Percentiles rank a stretch among this genome's conserved stretches.
These are phyloP conservation scores for Chloebia gouldiae DNA, from an alignment of 2,113 vertebrate species.

Conservation along the genomic window DNA sequence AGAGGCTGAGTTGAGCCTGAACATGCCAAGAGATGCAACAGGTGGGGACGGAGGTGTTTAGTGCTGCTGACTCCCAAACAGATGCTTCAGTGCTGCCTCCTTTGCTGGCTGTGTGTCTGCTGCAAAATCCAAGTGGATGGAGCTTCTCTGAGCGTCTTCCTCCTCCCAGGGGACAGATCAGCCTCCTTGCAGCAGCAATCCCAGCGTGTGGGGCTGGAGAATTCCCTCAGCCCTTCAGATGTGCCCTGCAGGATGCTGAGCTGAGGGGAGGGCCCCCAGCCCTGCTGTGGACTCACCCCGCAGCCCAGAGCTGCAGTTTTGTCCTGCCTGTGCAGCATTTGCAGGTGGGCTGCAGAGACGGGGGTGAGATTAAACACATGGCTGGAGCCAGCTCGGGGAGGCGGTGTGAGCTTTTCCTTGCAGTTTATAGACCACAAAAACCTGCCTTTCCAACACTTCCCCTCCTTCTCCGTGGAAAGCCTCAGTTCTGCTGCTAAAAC, in stretches of 20 bases:
- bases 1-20: not conserved
- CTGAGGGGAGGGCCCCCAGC: not conserved
- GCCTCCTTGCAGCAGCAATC: too few species aligned
- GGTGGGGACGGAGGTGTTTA: not conserved
- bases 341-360: not conserved
- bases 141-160: rapidly evolving
- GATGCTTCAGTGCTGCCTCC: not conserved
- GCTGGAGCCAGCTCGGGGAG: not conserved
- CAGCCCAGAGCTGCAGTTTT: rapidly evolving
- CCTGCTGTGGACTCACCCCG: rapidly evolving
- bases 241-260: not conserved
- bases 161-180: not conserved
- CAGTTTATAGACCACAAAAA: not conserved
- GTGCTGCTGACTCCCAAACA: not conserved
- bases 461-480: rapidly evolving
- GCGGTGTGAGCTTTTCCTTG: not conserved
- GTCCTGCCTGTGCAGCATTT: not conserved
- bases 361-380: not conserved
- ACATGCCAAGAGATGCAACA: rapidly evolving
- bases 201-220: rapidly evolving
- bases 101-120: not conserved
- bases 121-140: not conserved
- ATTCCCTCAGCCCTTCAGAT: not conserved
- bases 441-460: not conserved
- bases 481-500: rapidly evolving